Conservation (phyloP, 1,140 invertebrate genomes). For the Leptonema lineaticorne region DNA sequence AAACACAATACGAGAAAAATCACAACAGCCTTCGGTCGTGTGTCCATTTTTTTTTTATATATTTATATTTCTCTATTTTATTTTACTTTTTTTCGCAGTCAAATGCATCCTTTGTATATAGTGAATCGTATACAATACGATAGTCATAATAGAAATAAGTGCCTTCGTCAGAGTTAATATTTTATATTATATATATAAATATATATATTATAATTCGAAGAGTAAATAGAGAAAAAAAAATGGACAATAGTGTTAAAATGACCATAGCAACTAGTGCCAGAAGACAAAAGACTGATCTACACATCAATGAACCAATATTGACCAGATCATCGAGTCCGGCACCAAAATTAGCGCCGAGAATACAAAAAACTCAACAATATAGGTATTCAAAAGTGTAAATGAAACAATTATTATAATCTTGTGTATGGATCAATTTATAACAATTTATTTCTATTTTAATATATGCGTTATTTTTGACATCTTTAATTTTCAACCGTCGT, state of each 20-base stretch:
- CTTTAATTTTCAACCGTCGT: not conserved
- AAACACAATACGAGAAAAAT: constrained; percentile 53
- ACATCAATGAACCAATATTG: constrained; percentile 48
- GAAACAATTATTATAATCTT: too few relatives aligned
- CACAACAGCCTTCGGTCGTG: constrained; percentile 42
- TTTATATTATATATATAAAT: constrained; percentile 33
- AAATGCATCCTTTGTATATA: too few relatives aligned
- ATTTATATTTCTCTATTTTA: too few relatives aligned
- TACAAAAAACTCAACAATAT: constrained; percentile 52
- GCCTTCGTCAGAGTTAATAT: constrained; percentile 26
- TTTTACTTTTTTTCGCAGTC: too few relatives aligned
- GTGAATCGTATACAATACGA: too few relatives aligned
- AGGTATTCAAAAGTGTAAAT: too few relatives aligned
- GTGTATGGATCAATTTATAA: not conserved
- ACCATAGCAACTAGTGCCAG: constrained; percentile 45
- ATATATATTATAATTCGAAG: not conserved
- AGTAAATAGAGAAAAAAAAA: constrained; percentile 17
- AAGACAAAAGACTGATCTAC: constrained; percentile 54
- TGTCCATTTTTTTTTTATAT: too few relatives aligned
- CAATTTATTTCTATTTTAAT: not conserved
- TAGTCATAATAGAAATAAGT: not conserved
- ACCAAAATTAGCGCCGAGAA: constrained; percentile 47
- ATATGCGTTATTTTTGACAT: not conserved
- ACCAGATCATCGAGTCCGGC: constrained; percentile 49
- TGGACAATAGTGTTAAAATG: constrained; percentile 30